These are phyloP conservation scores for Drosophila melanogaster DNA, from an alignment of 1,140 invertebrate genomes.

Conservation along the genomic window Release_6_plus_ISO1_MT NT_037436.4:21396001-21396500, in stretches of 20 bases:
- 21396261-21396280: constrained; percentile 5
- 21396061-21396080: constrained; percentile 72
- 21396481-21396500: too few relatives aligned
- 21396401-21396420: too few relatives aligned
- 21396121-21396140: constrained; percentile 26
- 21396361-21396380: too few relatives aligned
- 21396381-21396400: too few relatives aligned
- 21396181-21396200: constrained; percentile 25
- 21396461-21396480: too few relatives aligned
- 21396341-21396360: too few relatives aligned
- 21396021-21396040: constrained; percentile 14
- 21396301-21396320: neutral
- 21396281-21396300: constrained; percentile 24
- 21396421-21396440: neutral
- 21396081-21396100: constrained; percentile 81
- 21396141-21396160: constrained; percentile 21
- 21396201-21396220: constrained; percentile 58
- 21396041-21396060: constrained; percentile 23
- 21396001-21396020: constrained; percentile 16
- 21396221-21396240: constrained; percentile 75
- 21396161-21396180: constrained; percentile 19
- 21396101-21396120: constrained; percentile 59
- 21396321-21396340: neutral
- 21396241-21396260: constrained; percentile 49
- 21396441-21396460: neutral